Percentiles rank a stretch among this genome's conserved stretches.
Evolutionary conservation across 2,888 invertebrate species (phyloP).

Genomic region (Meta bourneti): DNA sequence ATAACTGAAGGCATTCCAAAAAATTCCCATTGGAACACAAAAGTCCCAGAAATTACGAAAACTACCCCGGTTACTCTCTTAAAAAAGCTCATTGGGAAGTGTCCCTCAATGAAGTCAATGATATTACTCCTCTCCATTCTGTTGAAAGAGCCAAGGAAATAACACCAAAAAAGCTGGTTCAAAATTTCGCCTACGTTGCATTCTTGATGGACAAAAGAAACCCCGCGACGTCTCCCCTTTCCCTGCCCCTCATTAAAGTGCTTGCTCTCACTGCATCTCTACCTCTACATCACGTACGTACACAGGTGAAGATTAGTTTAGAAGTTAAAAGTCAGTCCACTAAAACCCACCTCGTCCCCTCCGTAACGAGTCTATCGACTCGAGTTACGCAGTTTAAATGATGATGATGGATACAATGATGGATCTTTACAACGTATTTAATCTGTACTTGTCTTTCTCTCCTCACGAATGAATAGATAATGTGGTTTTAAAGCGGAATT

Average conservation of each 20-base stretch:
- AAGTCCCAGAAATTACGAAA: too few species aligned
- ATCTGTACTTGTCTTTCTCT: not conserved
- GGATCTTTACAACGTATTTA: conserved; percentile 10
- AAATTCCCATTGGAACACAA: too few species aligned
- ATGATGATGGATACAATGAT: conserved; percentile 44
- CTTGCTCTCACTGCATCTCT: conserved; percentile 4
- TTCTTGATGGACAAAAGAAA: conserved; percentile 53
- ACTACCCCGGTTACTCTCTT: not conserved
- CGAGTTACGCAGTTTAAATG: conserved; percentile 37
- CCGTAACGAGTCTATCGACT: conserved; percentile 24
- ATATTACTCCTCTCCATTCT: conserved; percentile 4
- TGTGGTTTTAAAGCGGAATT: not conserved
- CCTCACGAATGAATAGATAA: not conserved
- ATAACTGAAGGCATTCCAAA: too few species aligned
- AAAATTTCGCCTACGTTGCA: conserved; percentile 58
- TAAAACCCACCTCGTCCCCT: not conserved
- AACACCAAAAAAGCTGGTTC: conserved; percentile 24
- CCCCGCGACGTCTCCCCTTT: conserved; percentile 54
- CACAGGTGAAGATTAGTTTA: conserved; percentile 57
- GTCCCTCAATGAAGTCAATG: not conserved
- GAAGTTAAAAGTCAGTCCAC: conserved; percentile 52
- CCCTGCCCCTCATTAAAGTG: conserved; percentile 58
- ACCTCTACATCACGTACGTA: conserved; percentile 54
- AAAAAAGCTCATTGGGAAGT: not conserved
- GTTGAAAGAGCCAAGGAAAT: conserved; percentile 15